Percentiles rank a stretch among this genome's conserved stretches.
These are phyloP conservation scores for Channa striata DNA, from an alignment of 2,797 vertebrate genomes.

Conservation along the genomic window DNA sequence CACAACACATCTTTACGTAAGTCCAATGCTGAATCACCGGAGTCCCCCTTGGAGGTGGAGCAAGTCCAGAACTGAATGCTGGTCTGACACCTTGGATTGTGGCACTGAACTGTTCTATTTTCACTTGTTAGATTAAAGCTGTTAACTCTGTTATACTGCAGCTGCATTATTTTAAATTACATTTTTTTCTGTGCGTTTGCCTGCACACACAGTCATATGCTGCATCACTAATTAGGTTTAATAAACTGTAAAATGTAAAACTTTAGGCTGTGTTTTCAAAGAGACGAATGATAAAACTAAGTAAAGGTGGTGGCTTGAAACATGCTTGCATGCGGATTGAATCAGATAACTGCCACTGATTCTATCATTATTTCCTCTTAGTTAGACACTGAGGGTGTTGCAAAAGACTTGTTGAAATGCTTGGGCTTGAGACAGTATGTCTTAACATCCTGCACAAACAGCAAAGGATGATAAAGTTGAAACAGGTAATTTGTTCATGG, in stretches of 20 bases:
- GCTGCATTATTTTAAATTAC: too few species aligned
- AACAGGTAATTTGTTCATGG: background rate
- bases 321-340: background rate
- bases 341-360: constrained; percentile 30
- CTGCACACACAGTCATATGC: background rate
- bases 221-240: background rate
- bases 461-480: background rate
- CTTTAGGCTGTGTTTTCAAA: background rate
- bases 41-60: background rate
- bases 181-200: background rate
- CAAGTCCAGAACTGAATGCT: background rate
- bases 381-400: constrained; percentile 26
- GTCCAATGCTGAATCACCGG: background rate
- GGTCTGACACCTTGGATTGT: too few species aligned
- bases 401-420: constrained; percentile 45
- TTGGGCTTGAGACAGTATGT: constrained; percentile 22
- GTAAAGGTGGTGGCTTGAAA: background rate
- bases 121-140: background rate
- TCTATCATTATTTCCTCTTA: constrained; percentile 53
- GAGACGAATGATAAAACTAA: too few species aligned
- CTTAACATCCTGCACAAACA: constrained; percentile 69
- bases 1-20: background rate
- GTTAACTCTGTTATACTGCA: too few species aligned
- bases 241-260: background rate
- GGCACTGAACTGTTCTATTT: background rate